A percentile compares a stretch with the other conserved stretches of the same genome.
Evolutionary conservation across 92 coral and sea anemone species (phyloP).

Genomic region (Plumapathes pennacea): DNA sequence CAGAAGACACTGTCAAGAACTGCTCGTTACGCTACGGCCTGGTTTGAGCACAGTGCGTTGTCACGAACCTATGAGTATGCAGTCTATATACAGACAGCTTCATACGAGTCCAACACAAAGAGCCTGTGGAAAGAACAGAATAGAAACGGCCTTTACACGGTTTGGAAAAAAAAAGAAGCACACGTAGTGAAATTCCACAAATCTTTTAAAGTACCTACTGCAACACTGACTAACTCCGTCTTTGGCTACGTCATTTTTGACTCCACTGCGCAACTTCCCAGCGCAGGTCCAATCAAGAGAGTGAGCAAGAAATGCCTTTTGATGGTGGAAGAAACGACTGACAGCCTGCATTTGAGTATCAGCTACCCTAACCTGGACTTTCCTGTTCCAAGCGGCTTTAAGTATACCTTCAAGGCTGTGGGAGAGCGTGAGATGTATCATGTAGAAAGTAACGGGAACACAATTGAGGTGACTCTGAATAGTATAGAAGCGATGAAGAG

Average conservation of each 20-base stretch:
- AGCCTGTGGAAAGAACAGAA: constrained; percentile 26
- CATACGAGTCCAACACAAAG: background rate
- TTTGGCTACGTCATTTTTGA: constrained; percentile 59
- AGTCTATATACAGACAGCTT: constrained; percentile 23
- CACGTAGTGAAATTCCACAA: constrained; percentile 58
- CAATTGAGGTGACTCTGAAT: constrained; percentile 6
- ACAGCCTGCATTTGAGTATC: constrained; percentile 8
- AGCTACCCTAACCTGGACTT: constrained; percentile 40
- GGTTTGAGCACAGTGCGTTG: constrained; percentile 48
- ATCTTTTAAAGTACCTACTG: constrained; percentile 15
- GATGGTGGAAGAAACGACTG: constrained; percentile 45
- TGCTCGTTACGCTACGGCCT: constrained; percentile 44
- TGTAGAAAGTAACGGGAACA: constrained; percentile 1
- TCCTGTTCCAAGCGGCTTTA: background rate
- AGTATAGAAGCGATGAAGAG: too few relatives aligned
- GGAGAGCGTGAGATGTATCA: constrained; percentile 26
- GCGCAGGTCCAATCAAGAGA: constrained; percentile 33
- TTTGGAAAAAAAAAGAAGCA: constrained; percentile 29
- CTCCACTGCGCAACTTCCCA: background rate
- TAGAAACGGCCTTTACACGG: constrained; percentile 9
- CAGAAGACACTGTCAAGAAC: constrained; percentile 11
- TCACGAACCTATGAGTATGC: constrained; percentile 46
- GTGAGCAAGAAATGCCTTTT: constrained; percentile 28
- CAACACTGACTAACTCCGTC: constrained; percentile 1
- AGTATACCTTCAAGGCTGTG: background rate